Conservation (phyloP, 1,140 invertebrate genomes). For the Galleria mellonella region DNA sequence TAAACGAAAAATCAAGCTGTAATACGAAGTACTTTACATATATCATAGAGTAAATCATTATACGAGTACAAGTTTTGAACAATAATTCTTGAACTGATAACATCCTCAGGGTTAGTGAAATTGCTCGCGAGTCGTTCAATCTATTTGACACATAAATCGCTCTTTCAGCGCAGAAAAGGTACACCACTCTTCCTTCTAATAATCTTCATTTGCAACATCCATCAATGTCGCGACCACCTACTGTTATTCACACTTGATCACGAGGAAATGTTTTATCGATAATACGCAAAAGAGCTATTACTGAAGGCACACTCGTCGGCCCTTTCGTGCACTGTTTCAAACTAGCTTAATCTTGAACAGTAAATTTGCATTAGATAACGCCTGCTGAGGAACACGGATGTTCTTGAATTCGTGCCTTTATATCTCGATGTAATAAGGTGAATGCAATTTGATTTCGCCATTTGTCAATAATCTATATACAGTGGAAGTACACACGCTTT, state of each 20-base stretch:
- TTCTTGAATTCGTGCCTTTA: slow-evolving; percentile 41
- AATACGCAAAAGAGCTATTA: slow-evolving; percentile 62
- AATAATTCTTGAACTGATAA: too few species aligned
- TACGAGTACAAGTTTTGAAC: too few species aligned
- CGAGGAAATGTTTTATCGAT: slow-evolving; percentile 57
- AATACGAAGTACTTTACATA: too few species aligned
- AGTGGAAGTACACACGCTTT: neutral
- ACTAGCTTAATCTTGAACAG: slow-evolving; percentile 52
- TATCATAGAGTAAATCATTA: too few species aligned
- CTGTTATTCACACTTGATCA: slow-evolving; percentile 54
- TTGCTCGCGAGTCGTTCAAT: slow-evolving; percentile 7
- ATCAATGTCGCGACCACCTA: slow-evolving; percentile 49
- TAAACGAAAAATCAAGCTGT: too few species aligned
- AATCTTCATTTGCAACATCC: slow-evolving; percentile 23
- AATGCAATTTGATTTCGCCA: slow-evolving; percentile 17
- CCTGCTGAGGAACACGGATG: slow-evolving; percentile 43
- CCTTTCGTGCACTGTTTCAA: slow-evolving; percentile 39
- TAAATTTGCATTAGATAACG: slow-evolving; percentile 64
- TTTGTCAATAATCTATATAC: neutral
- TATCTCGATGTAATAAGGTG: slow-evolving; percentile 38
- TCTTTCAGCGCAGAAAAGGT: slow-evolving; percentile 11
- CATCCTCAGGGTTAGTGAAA: too few species aligned
- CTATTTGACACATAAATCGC: slow-evolving; percentile 30
- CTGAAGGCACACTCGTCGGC: slow-evolving; percentile 33
- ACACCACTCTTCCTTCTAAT: too few species aligned